These are phyloP conservation scores for Tragelaphus imberbis DNA, from an alignment of 2,113 vertebrate genomes.

Conservation along the genomic window DNA sequence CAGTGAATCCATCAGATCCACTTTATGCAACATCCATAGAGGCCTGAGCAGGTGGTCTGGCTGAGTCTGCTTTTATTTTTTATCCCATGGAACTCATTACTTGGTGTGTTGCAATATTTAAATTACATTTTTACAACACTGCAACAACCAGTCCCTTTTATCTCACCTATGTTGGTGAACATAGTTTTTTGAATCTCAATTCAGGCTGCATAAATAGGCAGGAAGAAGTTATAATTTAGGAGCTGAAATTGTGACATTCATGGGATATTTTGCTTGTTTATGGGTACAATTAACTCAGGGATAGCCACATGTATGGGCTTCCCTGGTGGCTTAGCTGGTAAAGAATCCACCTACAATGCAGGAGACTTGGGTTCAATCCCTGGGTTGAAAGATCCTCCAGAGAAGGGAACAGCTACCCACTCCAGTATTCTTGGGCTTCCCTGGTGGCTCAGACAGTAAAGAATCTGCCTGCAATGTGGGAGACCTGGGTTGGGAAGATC, in stretches of 20 bases:
- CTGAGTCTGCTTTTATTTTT: not conserved
- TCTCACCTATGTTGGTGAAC: not conserved
- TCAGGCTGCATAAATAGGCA: not conserved
- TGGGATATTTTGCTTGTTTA: not conserved
- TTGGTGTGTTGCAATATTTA: not conserved
- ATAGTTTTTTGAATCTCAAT: not conserved
- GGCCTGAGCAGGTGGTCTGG: not conserved
- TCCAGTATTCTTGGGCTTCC: not conserved
- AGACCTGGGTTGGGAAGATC: not conserved
- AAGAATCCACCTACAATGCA: not conserved
- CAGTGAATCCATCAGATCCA: not conserved
- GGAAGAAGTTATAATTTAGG: not conserved
- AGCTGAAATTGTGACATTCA: not conserved
- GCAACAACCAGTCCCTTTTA: not conserved
- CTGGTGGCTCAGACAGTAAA: not conserved
- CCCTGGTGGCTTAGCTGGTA: not conserved
- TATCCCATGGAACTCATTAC: too few relatives aligned
- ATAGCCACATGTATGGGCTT: not conserved
- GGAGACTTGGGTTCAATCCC: not conserved
- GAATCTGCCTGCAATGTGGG: not conserved
- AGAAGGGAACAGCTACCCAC: not conserved
- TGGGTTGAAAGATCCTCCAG: not conserved
- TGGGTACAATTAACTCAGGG: not conserved
- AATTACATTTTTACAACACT: not conserved
- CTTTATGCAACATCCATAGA: not conserved